Base-by-base conservation (phyloP, 2,888 invertebrate species). In the Eupeodes luniger region DNA sequence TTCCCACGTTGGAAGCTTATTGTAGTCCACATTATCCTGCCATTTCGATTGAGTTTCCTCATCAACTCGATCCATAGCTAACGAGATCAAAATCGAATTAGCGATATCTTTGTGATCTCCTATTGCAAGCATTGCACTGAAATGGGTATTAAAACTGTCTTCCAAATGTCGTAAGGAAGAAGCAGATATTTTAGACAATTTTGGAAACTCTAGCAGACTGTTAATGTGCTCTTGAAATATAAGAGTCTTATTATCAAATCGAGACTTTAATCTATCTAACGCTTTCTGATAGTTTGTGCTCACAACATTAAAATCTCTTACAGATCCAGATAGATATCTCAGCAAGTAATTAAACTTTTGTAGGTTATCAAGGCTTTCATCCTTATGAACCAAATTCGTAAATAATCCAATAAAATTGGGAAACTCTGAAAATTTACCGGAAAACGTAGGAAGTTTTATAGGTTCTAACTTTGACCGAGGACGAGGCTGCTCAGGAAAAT, bases 381-480 rank as follows among this genome's bases (percentile, higher is more conserved):
- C 83, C 53, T 82, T 75, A 44, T 89, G 76, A 75, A 89, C 81
- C 40, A 89, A 36, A 59, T 82, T 89, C 1, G 62, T 83, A 75
- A 89, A 90, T 34, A 89, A 77, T 6, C 85, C 59, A 10, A 84
- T 81, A 59, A 86, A 89, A 78, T 89, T 89, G 7, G 83, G 81
- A 57, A 75, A 88, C 19, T 19, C 83, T n/a, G 79, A 78, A 74
- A 85, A 90, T 80, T 87, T 89, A 12, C 87, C 89, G 44, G 51
- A 74, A 64, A 88, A 86, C 16, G 27, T 89, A 49, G 85, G 89
- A 12, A 89, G 77, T 47, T 82, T 74, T n/a, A 89, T 79, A 7
- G 47, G 55, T 36, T 80, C 64, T 16, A 72, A 36, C 14, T 89
- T 85, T 49, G 86, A 82, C 57, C 85, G 81, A 7, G 75, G 57